Conservation (phyloP, 1,140 invertebrate genomes). For the Trichonephila clavata region DNA sequence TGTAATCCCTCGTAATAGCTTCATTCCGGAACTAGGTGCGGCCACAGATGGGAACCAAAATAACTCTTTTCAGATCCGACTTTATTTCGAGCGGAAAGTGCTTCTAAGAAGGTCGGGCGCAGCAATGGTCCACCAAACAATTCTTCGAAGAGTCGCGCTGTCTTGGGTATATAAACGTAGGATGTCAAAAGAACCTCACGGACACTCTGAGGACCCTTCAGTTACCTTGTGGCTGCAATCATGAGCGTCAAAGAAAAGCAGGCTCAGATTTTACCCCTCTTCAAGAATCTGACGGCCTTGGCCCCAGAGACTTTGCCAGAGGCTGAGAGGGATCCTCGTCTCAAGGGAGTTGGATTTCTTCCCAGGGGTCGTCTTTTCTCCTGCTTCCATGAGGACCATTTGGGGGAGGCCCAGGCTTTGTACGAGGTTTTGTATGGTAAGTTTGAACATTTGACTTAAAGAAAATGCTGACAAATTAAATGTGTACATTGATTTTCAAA, state of each 20-base stretch:
- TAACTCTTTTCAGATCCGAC: not conserved
- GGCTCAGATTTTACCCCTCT: constrained; percentile 64
- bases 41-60: not conserved
- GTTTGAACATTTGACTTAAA: not conserved
- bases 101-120: constrained; percentile 18
- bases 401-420: constrained; percentile 61
- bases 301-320: constrained; percentile 58
- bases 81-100: constrained; percentile 21
- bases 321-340: constrained; percentile 51
- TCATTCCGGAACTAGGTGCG: constrained; percentile 45
- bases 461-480: not conserved
- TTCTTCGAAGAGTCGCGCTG: constrained; percentile 31
- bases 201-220: constrained; percentile 64
- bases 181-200: not conserved
- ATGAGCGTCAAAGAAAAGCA: constrained; percentile 74
- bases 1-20: too few species aligned
- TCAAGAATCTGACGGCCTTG: constrained; percentile 68
- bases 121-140: constrained; percentile 25
- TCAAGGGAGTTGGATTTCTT: constrained; percentile 64
- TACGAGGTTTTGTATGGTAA: constrained; percentile 68
- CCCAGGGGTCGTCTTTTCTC: constrained; percentile 69
- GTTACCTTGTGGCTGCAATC: not conserved
- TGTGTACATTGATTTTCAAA: not conserved
- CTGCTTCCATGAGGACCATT: constrained; percentile 67
- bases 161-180: constrained; percentile 37